Evolutionary conservation across 2,888 invertebrate species (phyloP), one percentile per base, ranked within the genome.

Genomic region (Apamea crenata): DNA sequence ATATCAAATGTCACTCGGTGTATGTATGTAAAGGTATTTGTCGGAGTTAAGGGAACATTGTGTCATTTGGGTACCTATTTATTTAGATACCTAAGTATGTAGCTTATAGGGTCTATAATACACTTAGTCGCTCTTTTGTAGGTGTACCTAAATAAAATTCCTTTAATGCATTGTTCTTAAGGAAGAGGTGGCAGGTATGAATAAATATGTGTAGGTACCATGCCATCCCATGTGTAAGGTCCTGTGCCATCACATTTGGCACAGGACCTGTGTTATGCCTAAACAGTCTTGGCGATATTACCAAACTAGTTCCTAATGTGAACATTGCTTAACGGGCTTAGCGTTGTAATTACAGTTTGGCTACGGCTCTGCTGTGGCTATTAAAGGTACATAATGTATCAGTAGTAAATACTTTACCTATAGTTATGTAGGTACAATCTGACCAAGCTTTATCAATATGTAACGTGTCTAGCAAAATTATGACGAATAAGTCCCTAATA

Each of bases 1-100:
- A 92, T 90, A 94, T 95, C 94, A 94, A 94, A 95, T 93, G 93
- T 95, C 93, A 95, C 84, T 91, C 32, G 59, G 77, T 77, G 79
- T 66, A 81, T 86, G 73, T 80, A 78, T 56, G 81, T 78, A 44
- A 61, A 61, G 29, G 7, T 68, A 21, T 53, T 74, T 61, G n/a
- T 47, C 2, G 4, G 36, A 66, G 6, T 25, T n/a, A 59, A 10
- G 18, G 44, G 21, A 73, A 83, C 61, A 53, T 29, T 63, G 36
- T 56, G 61, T 29, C 47, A 16, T 1, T 59, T 65, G 21, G 7
- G 6, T 65, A 68, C 67, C n/a, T 59, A 32, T 16, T 29, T 59
- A 32, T 16, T 32, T 29, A 25, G 25, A 53, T 56, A 56, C n/a
- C 5, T 36, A 29, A 21, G 14, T 50, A 32, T 18, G 10, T 32